These are phyloP conservation scores for Magallana gigas DNA, from an alignment of 1,140 invertebrate species.

Conservation along the genomic window DNA sequence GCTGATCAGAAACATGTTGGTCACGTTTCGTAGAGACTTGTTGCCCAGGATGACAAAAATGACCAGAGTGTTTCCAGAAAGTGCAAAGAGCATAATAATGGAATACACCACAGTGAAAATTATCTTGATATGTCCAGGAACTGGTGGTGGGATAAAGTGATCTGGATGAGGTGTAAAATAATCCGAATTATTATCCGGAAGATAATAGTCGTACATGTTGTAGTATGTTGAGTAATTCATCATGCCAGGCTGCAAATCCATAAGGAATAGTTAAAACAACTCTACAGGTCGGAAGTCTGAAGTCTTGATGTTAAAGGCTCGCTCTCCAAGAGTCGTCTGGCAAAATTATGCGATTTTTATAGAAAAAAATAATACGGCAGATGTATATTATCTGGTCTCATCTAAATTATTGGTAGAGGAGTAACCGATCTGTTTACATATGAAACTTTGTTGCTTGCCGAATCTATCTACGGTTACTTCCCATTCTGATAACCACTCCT, in stretches of 20 bases:
- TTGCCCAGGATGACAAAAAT: constrained; percentile 58
- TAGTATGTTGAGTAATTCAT: constrained; percentile 5
- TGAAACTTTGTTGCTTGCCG: constrained; percentile 25
- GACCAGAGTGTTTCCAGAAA: constrained; percentile 56
- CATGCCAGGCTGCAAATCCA: not conserved
- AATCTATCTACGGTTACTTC: constrained; percentile 12
- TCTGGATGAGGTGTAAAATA: not conserved
- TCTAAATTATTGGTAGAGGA: constrained; percentile 36
- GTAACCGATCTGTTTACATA: constrained; percentile 30
- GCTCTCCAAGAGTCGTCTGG: constrained; percentile 31
- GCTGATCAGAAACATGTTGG: constrained; percentile 72
- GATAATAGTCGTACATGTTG: not conserved
- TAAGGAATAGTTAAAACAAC: not conserved
- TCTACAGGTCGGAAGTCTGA: not conserved
- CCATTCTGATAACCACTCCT: constrained; percentile 8
- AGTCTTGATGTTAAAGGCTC: not conserved
- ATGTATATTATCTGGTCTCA: constrained; percentile 38
- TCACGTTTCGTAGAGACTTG: constrained; percentile 63
- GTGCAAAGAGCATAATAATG: constrained; percentile 55
- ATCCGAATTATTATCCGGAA: not conserved
- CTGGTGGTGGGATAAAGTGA: not conserved
- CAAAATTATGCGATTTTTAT: constrained; percentile 38
- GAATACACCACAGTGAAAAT: constrained; percentile 50
- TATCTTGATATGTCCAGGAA: not conserved
- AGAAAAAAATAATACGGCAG: constrained; percentile 31